A percentile compares a stretch with the other conserved stretches of the same genome.
phyloP scores from a whole-genome alignment of 2,113 vertebrate genomes.

The Caranx melampygus region DNA sequence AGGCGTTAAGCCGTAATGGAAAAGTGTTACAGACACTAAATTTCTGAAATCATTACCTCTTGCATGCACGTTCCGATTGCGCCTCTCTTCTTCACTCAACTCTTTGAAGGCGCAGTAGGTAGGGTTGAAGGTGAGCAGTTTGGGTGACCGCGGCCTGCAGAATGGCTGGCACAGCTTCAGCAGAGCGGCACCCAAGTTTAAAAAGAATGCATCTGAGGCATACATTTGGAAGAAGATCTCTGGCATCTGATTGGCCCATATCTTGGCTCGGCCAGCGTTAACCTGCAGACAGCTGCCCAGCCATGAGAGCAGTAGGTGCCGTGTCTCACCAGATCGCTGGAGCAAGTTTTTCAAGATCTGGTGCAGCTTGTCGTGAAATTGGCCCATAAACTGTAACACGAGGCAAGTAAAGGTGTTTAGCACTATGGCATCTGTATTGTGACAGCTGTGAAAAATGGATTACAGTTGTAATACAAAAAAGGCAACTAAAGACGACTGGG shows the following conservation, averaged over 20 bases:
- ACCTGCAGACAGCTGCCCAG: slow-evolving; percentile 95
- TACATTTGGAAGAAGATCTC: slow-evolving; percentile 99
- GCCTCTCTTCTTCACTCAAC: slow-evolving; percentile 93
- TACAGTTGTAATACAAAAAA: neutral
- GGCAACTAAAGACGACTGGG: neutral
- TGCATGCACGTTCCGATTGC: slow-evolving; percentile 92
- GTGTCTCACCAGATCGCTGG: slow-evolving; percentile 92
- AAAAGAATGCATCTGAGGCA: slow-evolving; percentile 95
- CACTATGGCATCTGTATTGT: neutral
- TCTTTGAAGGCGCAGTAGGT: slow-evolving; percentile 95
- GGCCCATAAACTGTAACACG: slow-evolving; percentile 90
- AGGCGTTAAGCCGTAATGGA: too few relatives aligned
- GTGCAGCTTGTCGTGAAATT: slow-evolving; percentile 97
- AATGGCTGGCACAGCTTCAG: slow-evolving; percentile 98
- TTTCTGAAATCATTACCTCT: slow-evolving; percentile 82
- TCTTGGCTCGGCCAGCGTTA: slow-evolving; percentile 93
- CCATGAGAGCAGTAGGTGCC: slow-evolving; percentile 95
- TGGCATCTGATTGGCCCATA: slow-evolving; percentile 99
- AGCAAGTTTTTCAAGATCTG: slow-evolving; percentile 95
- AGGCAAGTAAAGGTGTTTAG: neutral
- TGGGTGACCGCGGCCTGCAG: slow-evolving; percentile 91
- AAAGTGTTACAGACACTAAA: neutral
- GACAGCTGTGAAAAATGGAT: too few relatives aligned
- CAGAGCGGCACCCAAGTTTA: slow-evolving; percentile 94
- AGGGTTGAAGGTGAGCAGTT: slow-evolving; percentile 95